Evolutionary conservation across 2,797 vertebrate genomes (phyloP), one percentile per base, ranked within the genome.

Genomic region (Tenualosa ilisha): DNA sequence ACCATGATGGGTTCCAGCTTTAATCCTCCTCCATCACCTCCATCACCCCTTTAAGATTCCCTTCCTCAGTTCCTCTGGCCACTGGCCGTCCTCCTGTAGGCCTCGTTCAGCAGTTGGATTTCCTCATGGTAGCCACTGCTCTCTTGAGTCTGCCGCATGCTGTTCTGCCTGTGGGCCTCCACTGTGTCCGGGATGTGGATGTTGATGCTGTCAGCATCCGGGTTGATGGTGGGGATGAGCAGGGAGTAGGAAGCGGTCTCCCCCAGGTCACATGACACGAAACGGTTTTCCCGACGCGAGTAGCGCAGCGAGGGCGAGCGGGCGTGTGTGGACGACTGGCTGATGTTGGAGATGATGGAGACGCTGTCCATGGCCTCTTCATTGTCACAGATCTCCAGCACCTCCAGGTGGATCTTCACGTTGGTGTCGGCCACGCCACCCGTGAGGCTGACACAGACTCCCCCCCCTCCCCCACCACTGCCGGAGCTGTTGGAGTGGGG

Each of bases 141-240:
- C 51, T 97, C 97, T 87, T 94, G 91, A 11, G 89, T 95, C 91
- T 97, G 97, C 89, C 94, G 93, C n/a, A 93, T 95, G 91, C 98
- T 99, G 88, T 97, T 99, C 92, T 94, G 97, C 87, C 98, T 95
- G 82, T 99, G 98, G 1, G 97, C 98, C 91, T 99, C 98, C 0
- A 99, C 97, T 0, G 98, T 99, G 94, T 99, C 98, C 0, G 98
- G 98, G 89, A 99, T 99, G 31, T 96, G 97, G 92, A 99, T 99
- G 92, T 97, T 99, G 88, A 99, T 96, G 92, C 91, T 92, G 86
- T 97, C 96, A 0, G 95, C 91, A 81, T 97, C 95, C 0, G 97
- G 95, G 87, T 96, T 96, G 88, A 94, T 92, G 0, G 95, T 96
- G 7, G 98, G 98, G 87, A 99, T 97, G 90, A 98, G 95, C 91